Evolutionary conservation across 2,797 vertebrate genomes (phyloP), one percentile per base, ranked within the genome.

Genomic region (Halcyon leucocephala): DNA sequence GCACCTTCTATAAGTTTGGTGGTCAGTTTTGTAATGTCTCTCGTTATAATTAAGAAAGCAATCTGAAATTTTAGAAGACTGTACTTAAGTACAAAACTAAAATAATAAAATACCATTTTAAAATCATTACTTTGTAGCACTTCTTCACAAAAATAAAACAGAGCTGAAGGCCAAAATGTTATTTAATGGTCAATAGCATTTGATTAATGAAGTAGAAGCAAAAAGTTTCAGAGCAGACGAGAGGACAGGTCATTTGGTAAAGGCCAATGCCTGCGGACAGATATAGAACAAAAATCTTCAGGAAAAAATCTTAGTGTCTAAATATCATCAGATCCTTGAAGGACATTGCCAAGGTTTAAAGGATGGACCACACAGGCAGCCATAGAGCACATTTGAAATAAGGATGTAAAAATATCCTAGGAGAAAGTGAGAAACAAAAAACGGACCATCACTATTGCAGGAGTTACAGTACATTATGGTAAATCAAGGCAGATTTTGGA

Each of bases 101-200:
- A 89, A 72, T 69, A 69, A 69, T 55, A 55, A 80, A 66, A 39
- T 46, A 70, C 17, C 21, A 57, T 82, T 82, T 91, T 28, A 52
- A 72, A 51, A 16, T 80, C 12, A 73, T 91, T 82, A n/a, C 13
- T 70, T 90, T 70, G 28, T 69, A 78, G 33, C 42, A 44, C 41
- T 93, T 85, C n/a, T 86, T 92, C 69, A 70, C 29, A 90, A 57
- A 94, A 93, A 90, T 80, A 58, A 85, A 85, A 20, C 31, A 52
- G 21, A 79, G 58, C 46, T 58, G 0, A 91, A 78, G 6, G 28
- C 15, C 15, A 37, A 64, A 83, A 51, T 78, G 28, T 20, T 80
- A 52, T 74, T 78, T 94, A 86, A 84, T 58, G 3, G 26, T 72
- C 54, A 84, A 54, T 14, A 72, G 14, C 48, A 73, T 82, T 79